Percentiles rank a stretch among this genome's conserved stretches.
phyloP scores from a whole-genome alignment of 2,888 invertebrate species.

The Litoditis marina region DNA sequence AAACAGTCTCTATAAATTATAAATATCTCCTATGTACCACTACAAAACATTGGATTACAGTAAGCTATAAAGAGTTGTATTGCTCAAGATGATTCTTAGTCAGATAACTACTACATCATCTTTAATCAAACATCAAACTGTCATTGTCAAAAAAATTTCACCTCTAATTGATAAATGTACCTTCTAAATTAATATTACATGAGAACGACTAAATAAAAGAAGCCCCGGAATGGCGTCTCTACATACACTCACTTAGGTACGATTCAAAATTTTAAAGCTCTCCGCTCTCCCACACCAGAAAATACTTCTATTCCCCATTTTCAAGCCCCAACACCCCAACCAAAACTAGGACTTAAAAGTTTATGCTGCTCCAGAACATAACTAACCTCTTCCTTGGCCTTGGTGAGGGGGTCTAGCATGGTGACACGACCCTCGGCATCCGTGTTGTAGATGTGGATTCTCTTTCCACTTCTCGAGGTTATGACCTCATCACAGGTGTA shows the following conservation, averaged over 20 bases:
- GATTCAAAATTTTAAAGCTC: no score
- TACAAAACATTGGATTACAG: background rate
- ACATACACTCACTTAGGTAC: no score
- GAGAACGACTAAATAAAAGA: no score
- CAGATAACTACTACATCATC: background rate
- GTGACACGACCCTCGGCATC: constrained; percentile 92
- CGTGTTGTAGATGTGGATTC: constrained; percentile 85
- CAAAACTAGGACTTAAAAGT: no score
- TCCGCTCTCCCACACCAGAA: no score
- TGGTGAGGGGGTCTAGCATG: constrained; percentile 59
- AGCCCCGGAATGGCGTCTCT: no score
- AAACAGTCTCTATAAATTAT: no score
- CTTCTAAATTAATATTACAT: no score
- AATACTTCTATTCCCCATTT: no score
- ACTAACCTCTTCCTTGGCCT: constrained; percentile 44
- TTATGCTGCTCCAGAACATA: no score
- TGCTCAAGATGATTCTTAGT: background rate
- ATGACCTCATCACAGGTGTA: constrained; percentile 74
- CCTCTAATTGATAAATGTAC: no score
- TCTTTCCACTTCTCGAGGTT: constrained; percentile 72
- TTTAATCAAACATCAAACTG: background rate
- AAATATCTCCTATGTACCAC: background rate
- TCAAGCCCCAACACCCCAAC: no score
- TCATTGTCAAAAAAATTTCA: constrained; percentile 4
- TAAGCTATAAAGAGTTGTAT: background rate